Conservation (phyloP, 2,113 vertebrate genomes). For the Rhinolophus ferrumequinum region DNA sequence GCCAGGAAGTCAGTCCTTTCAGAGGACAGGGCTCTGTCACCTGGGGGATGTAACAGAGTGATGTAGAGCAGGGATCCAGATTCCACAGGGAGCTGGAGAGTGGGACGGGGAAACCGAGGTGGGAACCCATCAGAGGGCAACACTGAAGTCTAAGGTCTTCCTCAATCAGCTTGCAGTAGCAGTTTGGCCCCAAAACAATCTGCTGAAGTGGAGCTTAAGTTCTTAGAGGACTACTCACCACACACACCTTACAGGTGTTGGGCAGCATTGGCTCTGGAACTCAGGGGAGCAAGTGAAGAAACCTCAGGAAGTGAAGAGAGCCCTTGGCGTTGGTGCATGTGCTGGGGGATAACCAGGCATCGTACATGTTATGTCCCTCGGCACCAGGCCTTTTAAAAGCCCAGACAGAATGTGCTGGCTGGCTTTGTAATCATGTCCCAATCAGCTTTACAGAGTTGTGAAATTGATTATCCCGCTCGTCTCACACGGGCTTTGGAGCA, state of each 20-base stretch:
- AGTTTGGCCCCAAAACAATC: not conserved
- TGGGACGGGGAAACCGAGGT: not conserved
- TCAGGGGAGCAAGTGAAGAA: not conserved
- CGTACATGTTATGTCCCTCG: not conserved
- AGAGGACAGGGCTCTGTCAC: not conserved
- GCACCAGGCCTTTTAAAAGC: not conserved
- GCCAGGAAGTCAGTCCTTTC: not conserved
- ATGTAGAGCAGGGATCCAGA: not conserved
- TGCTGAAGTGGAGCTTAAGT: not conserved
- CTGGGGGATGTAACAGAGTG: not conserved
- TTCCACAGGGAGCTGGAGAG: not conserved
- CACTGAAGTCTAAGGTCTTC: not conserved
- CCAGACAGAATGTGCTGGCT: conserved; percentile 52
- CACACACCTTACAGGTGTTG: not conserved
- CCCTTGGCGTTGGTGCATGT: not conserved
- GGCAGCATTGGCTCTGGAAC: not conserved
- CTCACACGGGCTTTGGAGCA: not conserved
- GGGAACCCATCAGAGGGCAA: not conserved
- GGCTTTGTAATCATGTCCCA: conserved; percentile 80
- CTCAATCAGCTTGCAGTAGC: not conserved
- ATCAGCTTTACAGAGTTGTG: conserved; percentile 77
- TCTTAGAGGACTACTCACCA: not conserved
- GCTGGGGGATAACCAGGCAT: not conserved
- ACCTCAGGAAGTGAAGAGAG: not conserved
- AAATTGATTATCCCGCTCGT: conserved; percentile 76